Percentiles rank a stretch among this genome's conserved stretches.
These are phyloP conservation scores for Muntiacus reevesi DNA, from an alignment of 2,113 vertebrate genomes.

Conservation along the genomic window DNA sequence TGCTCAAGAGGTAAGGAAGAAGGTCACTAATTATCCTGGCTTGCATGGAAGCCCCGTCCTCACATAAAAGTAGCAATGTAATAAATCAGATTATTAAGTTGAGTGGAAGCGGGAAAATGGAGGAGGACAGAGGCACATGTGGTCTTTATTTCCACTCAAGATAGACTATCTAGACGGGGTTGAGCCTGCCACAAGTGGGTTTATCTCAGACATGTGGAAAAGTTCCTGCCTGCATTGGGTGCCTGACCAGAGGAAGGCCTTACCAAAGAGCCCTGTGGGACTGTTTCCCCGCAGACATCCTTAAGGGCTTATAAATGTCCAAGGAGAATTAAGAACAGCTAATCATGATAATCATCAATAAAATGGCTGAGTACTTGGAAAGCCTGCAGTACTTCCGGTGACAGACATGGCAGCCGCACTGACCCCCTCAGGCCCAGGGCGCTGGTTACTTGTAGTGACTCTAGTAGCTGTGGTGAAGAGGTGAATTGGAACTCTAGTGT, in stretches of 20 bases:
- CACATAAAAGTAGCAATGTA: slow-evolving; percentile 31
- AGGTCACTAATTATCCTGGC: not conserved
- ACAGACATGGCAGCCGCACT: not conserved
- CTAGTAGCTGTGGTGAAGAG: not conserved
- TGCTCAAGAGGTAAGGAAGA: not conserved
- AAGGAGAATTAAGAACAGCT: not conserved
- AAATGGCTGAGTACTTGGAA: not conserved
- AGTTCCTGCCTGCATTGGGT: not conserved
- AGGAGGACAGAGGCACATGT: not conserved
- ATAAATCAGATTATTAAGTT: slow-evolving; percentile 33
- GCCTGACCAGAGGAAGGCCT: not conserved
- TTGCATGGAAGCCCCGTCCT: not conserved
- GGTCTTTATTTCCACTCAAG: slow-evolving; percentile 10
- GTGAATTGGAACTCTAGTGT: not conserved
- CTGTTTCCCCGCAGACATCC: not conserved
- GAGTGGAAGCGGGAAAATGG: not conserved
- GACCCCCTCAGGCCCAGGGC: not conserved
- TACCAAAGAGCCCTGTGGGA: not conserved
- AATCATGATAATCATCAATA: not conserved
- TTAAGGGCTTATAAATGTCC: not conserved
- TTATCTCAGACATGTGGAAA: not conserved
- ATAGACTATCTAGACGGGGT: not conserved
- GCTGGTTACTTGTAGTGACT: not conserved
- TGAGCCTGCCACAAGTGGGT: not conserved
- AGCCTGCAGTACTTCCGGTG: not conserved